phyloP scores from a whole-genome alignment of 2,888 invertebrate genomes.

The Acleris laterana region DNA sequence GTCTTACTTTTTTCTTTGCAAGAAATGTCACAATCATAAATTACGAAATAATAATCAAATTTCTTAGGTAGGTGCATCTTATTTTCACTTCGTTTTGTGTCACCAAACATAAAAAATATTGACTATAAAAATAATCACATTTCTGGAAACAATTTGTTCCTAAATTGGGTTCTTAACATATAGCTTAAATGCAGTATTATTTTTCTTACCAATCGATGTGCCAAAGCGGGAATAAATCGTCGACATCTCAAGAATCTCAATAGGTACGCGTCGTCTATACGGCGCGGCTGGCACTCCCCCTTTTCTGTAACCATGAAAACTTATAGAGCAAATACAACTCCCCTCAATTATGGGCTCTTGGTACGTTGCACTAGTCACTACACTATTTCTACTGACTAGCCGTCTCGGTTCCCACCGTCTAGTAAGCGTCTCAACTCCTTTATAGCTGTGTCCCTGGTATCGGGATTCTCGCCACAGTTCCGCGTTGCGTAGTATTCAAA shows the following conservation, averaged over 20 bases:
- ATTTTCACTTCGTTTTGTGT: too few relatives aligned
- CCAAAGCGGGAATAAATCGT: conserved; percentile 69
- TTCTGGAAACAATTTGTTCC: too few relatives aligned
- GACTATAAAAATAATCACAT: too few relatives aligned
- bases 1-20: too few relatives aligned
- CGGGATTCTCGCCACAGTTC: conserved; percentile 69
- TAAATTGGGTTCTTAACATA: too few relatives aligned
- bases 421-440: conserved; percentile 70
- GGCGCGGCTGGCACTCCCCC: conserved; percentile 67
- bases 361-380: conserved; percentile 34
- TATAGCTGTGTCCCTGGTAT: conserved; percentile 63
- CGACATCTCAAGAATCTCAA: conserved; percentile 73
- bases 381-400: conserved; percentile 36
- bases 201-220: conserved; percentile 68
- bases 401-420: conserved; percentile 61
- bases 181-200: too few relatives aligned
- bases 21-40: too few relatives aligned
- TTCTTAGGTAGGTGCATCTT: too few relatives aligned
- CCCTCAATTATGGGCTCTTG: conserved; percentile 29
- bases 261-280: conserved; percentile 72
- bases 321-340: conserved; percentile 30
- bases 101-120: too few relatives aligned
- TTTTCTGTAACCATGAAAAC: conserved; percentile 56
- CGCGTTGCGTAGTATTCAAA: conserved; percentile 69
- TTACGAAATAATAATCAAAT: too few relatives aligned